Evolutionary conservation across 2,888 invertebrate genomes (phyloP), one percentile per base, ranked within the genome.

Genomic region (Lycia hirtaria): DNA sequence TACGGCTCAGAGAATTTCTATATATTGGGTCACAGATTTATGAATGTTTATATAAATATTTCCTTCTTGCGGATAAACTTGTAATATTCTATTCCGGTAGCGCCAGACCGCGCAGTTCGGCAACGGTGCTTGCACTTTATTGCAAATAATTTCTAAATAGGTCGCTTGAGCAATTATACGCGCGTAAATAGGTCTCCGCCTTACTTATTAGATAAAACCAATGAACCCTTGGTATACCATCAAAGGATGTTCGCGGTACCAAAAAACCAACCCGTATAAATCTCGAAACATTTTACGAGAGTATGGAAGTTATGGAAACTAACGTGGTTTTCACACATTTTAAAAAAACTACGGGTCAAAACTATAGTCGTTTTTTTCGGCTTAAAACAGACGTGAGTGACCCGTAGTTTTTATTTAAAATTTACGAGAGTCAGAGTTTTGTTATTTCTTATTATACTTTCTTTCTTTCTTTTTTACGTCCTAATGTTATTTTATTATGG

Each of bases 51-150:
- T 24, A 3, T 17, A 10, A 12, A 32, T 38, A 43, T 48, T 55
- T 60, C 35, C 35, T 49, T 44, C 32, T 45, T 38, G 38, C 44
- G 14, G 43, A 64, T 49, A 38, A 52, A 59, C 60, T 58, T 54
- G 41, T 58, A 54, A 60, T 50, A 51, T 64, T n/a, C 60, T 67
- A 69, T 69, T 68, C 63, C 62, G 32, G 60, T 60, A 67, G 48
- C 56, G 65, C 60, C 64, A 60, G 59, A 61, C 64, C 68, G 53
- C 65, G 65, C 62, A 60, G 59, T 71, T 63, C 63, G 68, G 68
- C 68, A 67, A 65, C 66, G n/a, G n/a, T n/a, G 60, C 68, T 73
- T 65, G 65, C 68, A 69, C 59, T 75, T 73, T 71, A 75, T 72
- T 73, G 70, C 75, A 59, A 72, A 72, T 71, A 64, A 65, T 68